Evolutionary conservation across 2,888 invertebrate species (phyloP), one percentile per base, ranked within the genome.

Genomic region (Neocrepidodera transversa): DNA sequence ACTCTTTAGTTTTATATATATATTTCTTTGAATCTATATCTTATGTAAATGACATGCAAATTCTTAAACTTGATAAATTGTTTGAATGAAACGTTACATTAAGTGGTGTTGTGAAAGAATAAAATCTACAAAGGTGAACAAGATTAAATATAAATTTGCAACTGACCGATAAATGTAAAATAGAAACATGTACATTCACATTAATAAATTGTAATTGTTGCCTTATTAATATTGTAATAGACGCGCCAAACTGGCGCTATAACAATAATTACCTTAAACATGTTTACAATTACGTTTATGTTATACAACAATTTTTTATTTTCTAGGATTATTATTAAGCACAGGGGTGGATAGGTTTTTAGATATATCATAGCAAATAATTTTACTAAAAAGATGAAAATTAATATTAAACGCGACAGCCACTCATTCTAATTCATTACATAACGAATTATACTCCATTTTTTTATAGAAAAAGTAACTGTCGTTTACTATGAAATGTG

Each of bases 181-280:
- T 52, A 52, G 45, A 18, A 45, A 58, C 51, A 58, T 42, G 30
- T 6, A 32, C 43, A 53, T 58, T 42, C 47, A 48, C 48, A 58
- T 42, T 35, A 23, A 53, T 58, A 53, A 58, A 58, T 40, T 58
- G 48, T 38, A 53, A 53, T 58, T 58, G 58, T 52, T 23, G 20
- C 26, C 48, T 48, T 42, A 53, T 58, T 53, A 58, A 49, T 53
- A 58, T 53, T 35, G 42, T 58, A 49, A 53, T 58, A 14, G 48
- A 42, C 40, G 53, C 58, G 58, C 52, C 53, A 43, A 16, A 49
- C 32, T 53, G 58, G 58, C 58, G 58, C 58, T 58, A 42, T 40
- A 36, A 49, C 30, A 49, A 32, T 56, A 48, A 32, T 38, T n/a
- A 32, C 32, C 11, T 32, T 32, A 11, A 13, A 13, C 32, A 32